A percentile compares a stretch with the other conserved stretches of the same genome.
Evolutionary conservation across 53 echinoderm and acorn worm species (phyloP).

Genomic region (Apostichopus leukothele): DNA sequence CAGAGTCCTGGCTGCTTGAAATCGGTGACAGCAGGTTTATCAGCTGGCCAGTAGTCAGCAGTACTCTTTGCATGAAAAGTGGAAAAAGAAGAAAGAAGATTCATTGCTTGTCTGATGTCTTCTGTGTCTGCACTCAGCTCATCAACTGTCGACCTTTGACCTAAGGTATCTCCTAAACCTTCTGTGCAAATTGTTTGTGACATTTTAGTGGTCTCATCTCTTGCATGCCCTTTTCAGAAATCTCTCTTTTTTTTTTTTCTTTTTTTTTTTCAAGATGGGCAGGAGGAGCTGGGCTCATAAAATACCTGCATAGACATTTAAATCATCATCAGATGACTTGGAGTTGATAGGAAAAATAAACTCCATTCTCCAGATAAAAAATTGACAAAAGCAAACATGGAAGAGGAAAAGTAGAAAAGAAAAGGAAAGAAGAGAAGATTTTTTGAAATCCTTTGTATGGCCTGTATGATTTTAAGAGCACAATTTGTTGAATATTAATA

Average conservation of each 20-base stretch:
- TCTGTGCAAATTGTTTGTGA: neutral
- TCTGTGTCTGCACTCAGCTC: neutral
- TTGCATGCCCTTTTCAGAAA: neutral
- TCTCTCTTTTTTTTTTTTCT: too few relatives aligned
- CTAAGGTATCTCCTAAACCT: neutral
- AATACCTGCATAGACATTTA: conserved; percentile 2
- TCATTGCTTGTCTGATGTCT: conserved; percentile 14
- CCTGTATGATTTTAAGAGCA: too few relatives aligned
- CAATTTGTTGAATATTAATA: too few relatives aligned
- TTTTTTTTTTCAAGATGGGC: neutral
- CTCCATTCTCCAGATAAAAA: neutral
- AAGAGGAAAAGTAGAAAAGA: neutral
- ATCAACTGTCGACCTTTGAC: conserved; percentile 28
- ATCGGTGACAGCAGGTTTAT: too few relatives aligned
- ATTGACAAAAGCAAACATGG: neutral
- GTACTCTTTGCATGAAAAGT: too few relatives aligned
- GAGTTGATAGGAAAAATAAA: conserved; percentile 28
- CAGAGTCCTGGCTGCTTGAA: too few relatives aligned
- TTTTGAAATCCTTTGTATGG: neutral
- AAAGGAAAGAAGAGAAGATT: neutral
- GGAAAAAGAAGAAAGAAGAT: neutral
- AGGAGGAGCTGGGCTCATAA: neutral
- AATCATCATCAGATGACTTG: conserved; percentile 9
- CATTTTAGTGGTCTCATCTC: neutral
- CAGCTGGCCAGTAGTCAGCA: neutral